These are phyloP conservation scores for Aurelia coerulea DNA, from an alignment of 30 jellyfish, hydroid and myxozoan species.

Conservation along the genomic window DNA sequence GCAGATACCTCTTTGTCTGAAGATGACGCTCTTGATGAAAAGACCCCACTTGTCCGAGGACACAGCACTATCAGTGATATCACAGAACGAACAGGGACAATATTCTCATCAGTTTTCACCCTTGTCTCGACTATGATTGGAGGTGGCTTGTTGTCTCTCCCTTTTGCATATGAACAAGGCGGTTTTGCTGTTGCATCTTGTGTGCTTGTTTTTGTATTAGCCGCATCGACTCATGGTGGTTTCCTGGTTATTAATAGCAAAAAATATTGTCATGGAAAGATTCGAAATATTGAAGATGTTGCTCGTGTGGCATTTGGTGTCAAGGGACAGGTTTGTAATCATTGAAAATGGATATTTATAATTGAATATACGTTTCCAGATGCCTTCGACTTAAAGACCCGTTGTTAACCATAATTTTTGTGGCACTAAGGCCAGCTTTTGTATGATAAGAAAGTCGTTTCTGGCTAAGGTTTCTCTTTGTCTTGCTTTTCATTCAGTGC, in stretches of 20 bases:
- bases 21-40: conserved; percentile 46
- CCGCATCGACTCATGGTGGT: conserved; percentile 92
- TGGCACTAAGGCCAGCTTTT: no score
- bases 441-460: no score
- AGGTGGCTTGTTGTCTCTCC: conserved; percentile 94
- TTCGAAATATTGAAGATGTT: conserved; percentile 92
- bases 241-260: conserved; percentile 89
- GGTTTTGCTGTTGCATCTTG: conserved; percentile 86
- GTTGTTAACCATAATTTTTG: no score
- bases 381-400: no score
- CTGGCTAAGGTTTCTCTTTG: no score
- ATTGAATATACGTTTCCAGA: no score
- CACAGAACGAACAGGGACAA: conserved; percentile 76
- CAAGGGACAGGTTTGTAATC: conserved; percentile 76
- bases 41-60: conserved; percentile 49
- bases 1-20: conserved; percentile 26
- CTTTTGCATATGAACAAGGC: conserved; percentile 96
- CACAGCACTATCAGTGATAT: conserved; percentile 44
- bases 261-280: conserved; percentile 91
- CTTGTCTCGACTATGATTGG: conserved; percentile 98
- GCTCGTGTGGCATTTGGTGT: conserved; percentile 94
- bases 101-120: conserved; percentile 88
- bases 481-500: no score
- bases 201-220: conserved; percentile 79
- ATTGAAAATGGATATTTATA: no score